Evolutionary conservation across 2,797 vertebrate species (phyloP).

Genomic region (Taeniopygia guttata): DNA sequence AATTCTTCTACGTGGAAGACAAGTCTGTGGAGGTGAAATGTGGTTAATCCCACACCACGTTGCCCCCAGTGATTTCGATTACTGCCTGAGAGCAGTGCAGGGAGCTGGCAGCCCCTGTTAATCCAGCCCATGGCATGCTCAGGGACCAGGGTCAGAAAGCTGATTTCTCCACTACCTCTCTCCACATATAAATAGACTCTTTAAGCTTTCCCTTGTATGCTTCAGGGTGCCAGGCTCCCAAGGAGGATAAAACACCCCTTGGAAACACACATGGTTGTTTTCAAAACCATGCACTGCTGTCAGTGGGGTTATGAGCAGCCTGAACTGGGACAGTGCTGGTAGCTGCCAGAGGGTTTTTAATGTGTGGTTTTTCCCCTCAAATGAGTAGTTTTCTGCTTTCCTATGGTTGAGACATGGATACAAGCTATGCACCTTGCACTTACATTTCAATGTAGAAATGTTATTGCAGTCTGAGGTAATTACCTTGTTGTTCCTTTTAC

Average conservation of each 20-base stretch:
- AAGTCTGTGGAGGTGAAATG: conserved; percentile 8
- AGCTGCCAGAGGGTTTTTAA: not conserved
- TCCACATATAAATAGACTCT: not conserved
- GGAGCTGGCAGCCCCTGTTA: not conserved
- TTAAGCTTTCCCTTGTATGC: not conserved
- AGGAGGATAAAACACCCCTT: not conserved
- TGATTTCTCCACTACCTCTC: not conserved
- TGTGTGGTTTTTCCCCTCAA: not conserved
- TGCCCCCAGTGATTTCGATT: not conserved
- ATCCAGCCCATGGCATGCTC: accelerated
- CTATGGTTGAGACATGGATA: not conserved
- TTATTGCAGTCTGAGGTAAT: conserved; percentile 14
- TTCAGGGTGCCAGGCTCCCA: not conserved
- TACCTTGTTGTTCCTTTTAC: conserved; percentile 44
- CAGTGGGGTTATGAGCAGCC: not conserved
- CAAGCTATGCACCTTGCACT: not conserved
- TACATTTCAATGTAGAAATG: conserved; percentile 24
- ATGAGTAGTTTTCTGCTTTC: not conserved
- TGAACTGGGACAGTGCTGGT: not conserved
- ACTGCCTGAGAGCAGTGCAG: not conserved
- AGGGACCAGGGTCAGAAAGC: accelerated
- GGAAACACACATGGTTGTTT: not conserved
- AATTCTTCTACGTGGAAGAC: not conserved
- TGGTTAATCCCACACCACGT: not conserved
- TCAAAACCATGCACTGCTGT: not conserved